phyloP scores from a whole-genome alignment of 2,797 vertebrate species.

The Chelmon rostratus region DNA sequence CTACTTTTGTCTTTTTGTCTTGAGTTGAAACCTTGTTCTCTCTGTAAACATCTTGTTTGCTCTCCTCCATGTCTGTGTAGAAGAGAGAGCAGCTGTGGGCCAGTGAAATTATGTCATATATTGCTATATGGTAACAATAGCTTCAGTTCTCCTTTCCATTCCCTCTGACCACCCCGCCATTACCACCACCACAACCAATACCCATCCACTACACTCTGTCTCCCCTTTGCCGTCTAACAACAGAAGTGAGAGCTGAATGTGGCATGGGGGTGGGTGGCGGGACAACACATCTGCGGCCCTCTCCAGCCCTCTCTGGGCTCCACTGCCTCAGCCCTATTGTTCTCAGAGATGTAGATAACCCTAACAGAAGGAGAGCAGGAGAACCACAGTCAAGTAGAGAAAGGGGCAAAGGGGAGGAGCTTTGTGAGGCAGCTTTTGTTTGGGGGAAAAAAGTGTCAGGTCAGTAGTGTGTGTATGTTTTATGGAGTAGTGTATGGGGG shows the following conservation, averaged over 20 bases:
- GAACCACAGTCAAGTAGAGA: conserved; percentile 36
- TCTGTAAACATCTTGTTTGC: not conserved
- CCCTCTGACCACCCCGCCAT: conserved; percentile 11
- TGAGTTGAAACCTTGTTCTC: conserved; percentile 4
- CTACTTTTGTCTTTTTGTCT: conserved; percentile 25
- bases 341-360: conserved; percentile 67
- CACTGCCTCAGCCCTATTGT: conserved; percentile 61
- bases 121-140: conserved; percentile 60
- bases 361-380: conserved; percentile 69
- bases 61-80: not conserved
- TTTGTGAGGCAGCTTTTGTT: conserved; percentile 49
- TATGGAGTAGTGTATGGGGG: conserved; percentile 40
- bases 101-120: conserved; percentile 47
- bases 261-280: conserved; percentile 40
- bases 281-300: conserved; percentile 69
- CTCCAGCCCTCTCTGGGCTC: conserved; percentile 50
- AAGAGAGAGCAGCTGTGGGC: conserved; percentile 27
- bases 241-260: conserved; percentile 50
- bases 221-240: conserved; percentile 38
- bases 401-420: conserved; percentile 46
- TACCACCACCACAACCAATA: conserved; percentile 31
- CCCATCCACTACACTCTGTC: conserved; percentile 2
- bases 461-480: conserved; percentile 43
- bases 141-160: conserved; percentile 38
- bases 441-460: conserved; percentile 30